Conservation (phyloP, 2,797 vertebrate genomes). For the Diceros bicornis region DNA sequence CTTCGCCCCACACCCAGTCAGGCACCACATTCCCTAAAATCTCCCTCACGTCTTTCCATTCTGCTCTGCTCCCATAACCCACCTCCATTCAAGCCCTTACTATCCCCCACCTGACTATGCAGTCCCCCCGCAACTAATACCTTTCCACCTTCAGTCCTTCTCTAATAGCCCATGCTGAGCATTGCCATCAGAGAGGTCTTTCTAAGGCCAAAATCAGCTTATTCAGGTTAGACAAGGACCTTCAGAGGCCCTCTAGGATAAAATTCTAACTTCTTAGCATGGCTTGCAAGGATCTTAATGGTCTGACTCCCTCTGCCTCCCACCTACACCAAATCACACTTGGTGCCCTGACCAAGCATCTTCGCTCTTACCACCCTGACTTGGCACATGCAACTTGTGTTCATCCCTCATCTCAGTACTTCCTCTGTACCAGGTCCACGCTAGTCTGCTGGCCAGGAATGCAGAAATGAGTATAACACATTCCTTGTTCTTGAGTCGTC, state of each 20-base stretch:
- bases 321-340: not conserved
- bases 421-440: not conserved
- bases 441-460: not conserved
- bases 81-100: not conserved
- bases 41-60: not conserved
- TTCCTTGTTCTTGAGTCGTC: not conserved
- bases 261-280: not conserved
- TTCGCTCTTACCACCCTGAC: not conserved
- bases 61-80: not conserved
- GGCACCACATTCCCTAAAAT: not conserved
- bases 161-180: no score
- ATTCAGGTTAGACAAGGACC: not conserved
- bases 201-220: not conserved
- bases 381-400: not conserved
- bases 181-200: not conserved
- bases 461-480: rapidly evolving
- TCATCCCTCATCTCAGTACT: not conserved
- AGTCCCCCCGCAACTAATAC: no score
- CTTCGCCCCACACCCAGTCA: not conserved
- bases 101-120: not conserved
- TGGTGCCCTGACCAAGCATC: not conserved
- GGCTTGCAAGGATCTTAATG: no score
- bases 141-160: not conserved
- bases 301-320: not conserved
- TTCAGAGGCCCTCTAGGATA: not conserved